A percentile compares a stretch with the other conserved stretches of the same genome.
Evolutionary conservation across 2,113 vertebrate genomes (phyloP).

Genomic region (Falcunculus frontatus): DNA sequence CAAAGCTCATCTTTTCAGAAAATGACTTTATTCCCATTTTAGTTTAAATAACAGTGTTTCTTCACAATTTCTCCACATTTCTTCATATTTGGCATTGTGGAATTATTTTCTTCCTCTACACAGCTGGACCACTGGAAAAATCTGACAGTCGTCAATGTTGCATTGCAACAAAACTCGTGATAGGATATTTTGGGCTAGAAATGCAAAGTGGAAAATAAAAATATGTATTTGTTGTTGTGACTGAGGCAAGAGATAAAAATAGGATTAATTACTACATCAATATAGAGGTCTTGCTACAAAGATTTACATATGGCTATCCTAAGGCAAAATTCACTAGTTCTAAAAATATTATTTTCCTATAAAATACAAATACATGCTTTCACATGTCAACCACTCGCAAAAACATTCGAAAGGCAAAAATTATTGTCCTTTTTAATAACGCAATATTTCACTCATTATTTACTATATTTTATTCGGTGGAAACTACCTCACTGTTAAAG

Average conservation of each 20-base stretch:
- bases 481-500: neutral
- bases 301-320: neutral
- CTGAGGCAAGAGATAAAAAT: conserved; percentile 7
- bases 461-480: neutral
- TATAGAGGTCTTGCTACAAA: neutral
- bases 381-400: neutral
- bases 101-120: neutral
- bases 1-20: neutral
- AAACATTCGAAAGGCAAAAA: neutral
- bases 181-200: neutral
- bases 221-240: neutral
- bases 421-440: neutral
- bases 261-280: conserved; percentile 10
- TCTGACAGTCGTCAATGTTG: neutral
- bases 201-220: neutral
- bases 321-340: neutral
- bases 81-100: neutral
- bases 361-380: neutral
- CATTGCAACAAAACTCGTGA: neutral
- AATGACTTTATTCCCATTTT: neutral
- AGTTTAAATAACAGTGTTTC: neutral
- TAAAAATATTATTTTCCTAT: neutral
- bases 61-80: neutral
- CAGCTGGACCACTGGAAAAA: conserved; percentile 16
- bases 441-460: neutral